Conservation (phyloP, 2,888 invertebrate species). For the Escarpia spicata region DNA sequence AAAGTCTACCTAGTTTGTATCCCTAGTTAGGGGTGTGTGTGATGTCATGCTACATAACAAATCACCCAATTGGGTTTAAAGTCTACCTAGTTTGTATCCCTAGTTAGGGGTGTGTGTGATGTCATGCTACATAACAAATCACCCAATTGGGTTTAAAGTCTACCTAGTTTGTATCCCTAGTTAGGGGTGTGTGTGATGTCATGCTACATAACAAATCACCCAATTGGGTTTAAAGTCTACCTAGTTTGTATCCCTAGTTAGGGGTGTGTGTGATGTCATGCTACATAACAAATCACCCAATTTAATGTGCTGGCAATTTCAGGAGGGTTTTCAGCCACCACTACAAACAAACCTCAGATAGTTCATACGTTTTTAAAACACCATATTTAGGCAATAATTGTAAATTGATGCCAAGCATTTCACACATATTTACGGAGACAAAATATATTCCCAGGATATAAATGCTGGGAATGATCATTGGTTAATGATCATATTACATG, state of each 20-base stretch:
- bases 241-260: neutral
- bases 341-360: neutral
- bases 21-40: no score
- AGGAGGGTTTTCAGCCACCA: neutral
- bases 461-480: neutral
- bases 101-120: no score
- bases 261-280: neutral
- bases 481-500: neutral
- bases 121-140: no score
- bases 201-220: neutral
- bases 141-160: no score
- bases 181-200: neutral
- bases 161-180: neutral
- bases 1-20: no score
- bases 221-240: neutral
- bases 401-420: neutral
- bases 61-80: no score
- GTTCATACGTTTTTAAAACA: neutral
- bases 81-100: no score
- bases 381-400: no score
- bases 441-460: neutral
- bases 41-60: no score
- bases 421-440: neutral
- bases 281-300: neutral
- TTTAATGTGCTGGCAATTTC: neutral